Base-by-base conservation (phyloP, 1,140 invertebrate genomes). In the Zaprionus gabonicus region DNA sequence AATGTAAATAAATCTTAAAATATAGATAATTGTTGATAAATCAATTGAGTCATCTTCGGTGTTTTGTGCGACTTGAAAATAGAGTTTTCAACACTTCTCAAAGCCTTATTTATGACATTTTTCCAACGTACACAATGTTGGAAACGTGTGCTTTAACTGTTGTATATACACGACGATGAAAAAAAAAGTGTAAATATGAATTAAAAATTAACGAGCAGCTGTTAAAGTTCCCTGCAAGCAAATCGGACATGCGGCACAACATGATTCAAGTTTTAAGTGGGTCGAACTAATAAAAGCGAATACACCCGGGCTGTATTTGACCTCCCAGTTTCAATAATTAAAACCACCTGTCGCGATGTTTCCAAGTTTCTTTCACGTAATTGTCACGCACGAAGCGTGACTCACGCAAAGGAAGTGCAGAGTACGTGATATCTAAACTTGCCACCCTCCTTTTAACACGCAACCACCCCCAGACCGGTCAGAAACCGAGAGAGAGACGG, bases 141-240 rank as follows among this genome's bases (percentile, higher is more conserved):
- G 20, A 46, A n/a, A 25, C 46, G 20, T 59, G 15, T 36, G n/a
- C 56, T 25, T 27, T 13, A 4, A 17, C 34, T n/a, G 20, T 34
- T n/a, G 20, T 34, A 34, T 36, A 36, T 59, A 23, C 31, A 51
- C 36, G 23, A 56, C 53, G 36, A 49, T 25, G 20, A 49, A 36
- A 25, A 10, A 10, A 38, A 10, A 23, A 15, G 53, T 53, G 58
- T 74, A 41, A 51, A 70, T 64, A 59, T 70, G 41, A 66, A 75
- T 86, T 72, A 67, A 60, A 65, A 80, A 87, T 87, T 87, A 88
- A 83, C 84, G 74, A 49, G 41, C 83, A 77, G 41, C 58, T 87
- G 82, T 36, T 65, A 82, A 13, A 49, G 80, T 76, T 77, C 77
- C 71, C 49, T 46, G 66, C 13, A 27, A 70, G 51, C 27, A 53